A percentile compares a stretch with the other conserved stretches of the same genome.
Conservation (phyloP, 1,140 invertebrate genomes). For the Papilio polyxenes region DNA sequence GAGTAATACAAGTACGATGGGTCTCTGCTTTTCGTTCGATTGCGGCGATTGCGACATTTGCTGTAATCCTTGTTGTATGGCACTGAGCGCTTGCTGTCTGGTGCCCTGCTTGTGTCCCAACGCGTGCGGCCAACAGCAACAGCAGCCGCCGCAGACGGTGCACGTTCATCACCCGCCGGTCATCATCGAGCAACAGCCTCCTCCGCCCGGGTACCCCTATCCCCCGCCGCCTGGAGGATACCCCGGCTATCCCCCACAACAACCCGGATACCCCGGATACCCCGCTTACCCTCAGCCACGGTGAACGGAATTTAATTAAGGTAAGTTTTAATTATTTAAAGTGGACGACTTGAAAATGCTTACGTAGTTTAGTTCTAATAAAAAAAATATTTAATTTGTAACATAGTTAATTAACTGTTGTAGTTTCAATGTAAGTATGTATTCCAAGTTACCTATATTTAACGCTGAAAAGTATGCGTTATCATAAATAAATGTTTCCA, state of each 20-base stretch:
- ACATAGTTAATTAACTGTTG: constrained; percentile 1
- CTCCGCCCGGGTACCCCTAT: constrained; percentile 58
- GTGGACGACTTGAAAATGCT: constrained; percentile 55
- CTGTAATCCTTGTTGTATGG: constrained; percentile 71
- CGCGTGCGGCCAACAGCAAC: constrained; percentile 70
- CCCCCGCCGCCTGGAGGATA: constrained; percentile 54
- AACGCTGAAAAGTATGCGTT: background rate
- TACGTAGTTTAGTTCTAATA: constrained; percentile 13
- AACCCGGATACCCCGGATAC: constrained; percentile 49
- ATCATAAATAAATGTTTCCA: constrained; percentile 33
- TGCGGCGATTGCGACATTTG: constrained; percentile 69
- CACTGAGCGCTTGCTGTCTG: constrained; percentile 69
- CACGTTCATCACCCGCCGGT: constrained; percentile 63
- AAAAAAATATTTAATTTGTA: background rate
- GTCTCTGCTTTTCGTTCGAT: constrained; percentile 73
- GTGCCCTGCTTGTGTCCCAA: constrained; percentile 72
- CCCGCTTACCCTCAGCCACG: constrained; percentile 50
- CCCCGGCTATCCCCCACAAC: constrained; percentile 53
- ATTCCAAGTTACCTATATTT: background rate
- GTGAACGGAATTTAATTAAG: constrained; percentile 51
- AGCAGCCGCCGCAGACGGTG: constrained; percentile 61
- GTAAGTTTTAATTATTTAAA: constrained; percentile 48
- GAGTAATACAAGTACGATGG: constrained; percentile 58
- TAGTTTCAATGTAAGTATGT: background rate
- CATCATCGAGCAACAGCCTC: constrained; percentile 63